Conservation (phyloP, 53 echinoderm and acorn worm genomes). For the Zoroaster sp. region DNA sequence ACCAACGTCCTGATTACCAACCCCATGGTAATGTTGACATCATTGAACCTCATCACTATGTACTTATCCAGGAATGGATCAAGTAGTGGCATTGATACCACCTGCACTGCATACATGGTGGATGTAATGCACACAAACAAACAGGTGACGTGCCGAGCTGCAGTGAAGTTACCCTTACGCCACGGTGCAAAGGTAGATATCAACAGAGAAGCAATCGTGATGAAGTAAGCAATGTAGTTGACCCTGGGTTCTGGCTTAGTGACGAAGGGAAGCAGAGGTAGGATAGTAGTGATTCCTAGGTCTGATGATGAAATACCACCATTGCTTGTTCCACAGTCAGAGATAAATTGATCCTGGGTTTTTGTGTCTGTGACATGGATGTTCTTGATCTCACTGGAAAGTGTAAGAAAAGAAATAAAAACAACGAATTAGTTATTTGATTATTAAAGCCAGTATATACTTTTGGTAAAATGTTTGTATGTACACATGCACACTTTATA, state of each 20-base stretch:
- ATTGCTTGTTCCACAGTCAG: background rate
- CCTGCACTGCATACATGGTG: constrained; percentile 32
- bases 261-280: background rate
- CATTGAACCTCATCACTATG: background rate
- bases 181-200: constrained; percentile 15
- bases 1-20: background rate
- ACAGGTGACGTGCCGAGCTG: constrained; percentile 5
- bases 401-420: background rate
- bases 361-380: constrained; percentile 21
- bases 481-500: too few species aligned
- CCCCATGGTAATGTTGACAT: background rate
- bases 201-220: constrained; percentile 19
- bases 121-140: constrained; percentile 18
- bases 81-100: background rate
- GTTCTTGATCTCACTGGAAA: constrained; percentile 25
- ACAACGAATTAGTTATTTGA: too few species aligned
- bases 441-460: too few species aligned
- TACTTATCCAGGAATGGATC: background rate
- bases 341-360: constrained; percentile 13
- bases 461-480: too few species aligned
- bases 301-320: background rate
- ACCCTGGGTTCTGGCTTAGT: constrained; percentile 8
- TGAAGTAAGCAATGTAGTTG: constrained; percentile 12
- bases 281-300: background rate
- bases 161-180: constrained; percentile 41